Base-by-base conservation (phyloP, 2,888 invertebrate genomes). In the Acronicta leporina region DNA sequence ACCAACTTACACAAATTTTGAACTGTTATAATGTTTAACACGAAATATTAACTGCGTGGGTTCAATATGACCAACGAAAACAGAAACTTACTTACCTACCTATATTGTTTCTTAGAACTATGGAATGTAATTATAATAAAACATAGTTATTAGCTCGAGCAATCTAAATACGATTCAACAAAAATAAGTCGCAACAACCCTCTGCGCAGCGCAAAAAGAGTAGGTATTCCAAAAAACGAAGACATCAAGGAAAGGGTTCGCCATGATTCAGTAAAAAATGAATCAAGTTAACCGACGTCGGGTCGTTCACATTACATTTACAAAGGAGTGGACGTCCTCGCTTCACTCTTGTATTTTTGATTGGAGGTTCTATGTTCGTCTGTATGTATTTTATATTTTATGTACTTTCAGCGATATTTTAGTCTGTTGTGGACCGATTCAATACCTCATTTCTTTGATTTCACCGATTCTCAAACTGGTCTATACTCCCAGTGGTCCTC, bases 281-380 rank as follows among this genome's bases (percentile, higher is more conserved):
- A 68, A 75, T 73, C 58, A 69, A 73, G 59, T 45, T 40, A 53
- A 52, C 58, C 50, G 11, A 11, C n/a, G n/a, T 38, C 6, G 53
- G 82, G 82, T 85, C 82, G 72, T 85, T 87, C 80, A 83, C 84
- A 77, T 83, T 78, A 77, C n/a, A n/a, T n/a, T 13, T 35, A 63
- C 79, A 71, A 69, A 75, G 82, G 80, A 75, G 74, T 61, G 68
- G 68, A 62, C 68, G 81, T 79, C 87, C 86, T 88, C 83, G 81
- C 71, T 58, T 65, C 55, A 62, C 30, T 9, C 49, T 55, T 52
- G 42, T 62, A 55, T 58, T 57, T 9, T 11, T 38, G 5, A n/a
- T 6, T 6, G 5, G 35, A 0, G 5, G n/a, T n/a, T n/a, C n/a
- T n/a, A n/a, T 56, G 40, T 46, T 35, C 16, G 20, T 61, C 40